Evolutionary conservation across 2,113 vertebrate genomes (phyloP).

Genomic region (Sakesphorus luctuosus): DNA sequence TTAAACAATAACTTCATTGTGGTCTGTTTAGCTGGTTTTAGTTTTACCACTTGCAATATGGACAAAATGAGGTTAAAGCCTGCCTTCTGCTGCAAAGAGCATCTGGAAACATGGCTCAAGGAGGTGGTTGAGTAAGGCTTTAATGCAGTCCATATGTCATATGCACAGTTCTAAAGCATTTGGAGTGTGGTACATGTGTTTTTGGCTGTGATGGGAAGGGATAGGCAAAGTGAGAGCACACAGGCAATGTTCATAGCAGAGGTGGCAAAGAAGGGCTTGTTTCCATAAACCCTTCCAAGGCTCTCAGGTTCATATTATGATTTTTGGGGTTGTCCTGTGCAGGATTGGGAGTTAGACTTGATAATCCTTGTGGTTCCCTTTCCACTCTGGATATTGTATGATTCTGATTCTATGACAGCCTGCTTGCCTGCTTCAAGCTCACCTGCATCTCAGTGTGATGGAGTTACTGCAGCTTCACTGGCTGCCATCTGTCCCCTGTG

Average conservation of each 20-base stretch:
- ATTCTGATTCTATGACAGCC: not conserved
- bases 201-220: not conserved
- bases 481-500: not conserved
- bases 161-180: not conserved
- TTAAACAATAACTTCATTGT: not conserved
- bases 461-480: not conserved
- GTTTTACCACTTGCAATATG: not conserved
- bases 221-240: not conserved
- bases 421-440: not conserved
- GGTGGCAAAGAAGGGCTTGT: not conserved
- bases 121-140: not conserved
- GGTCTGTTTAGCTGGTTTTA: not conserved
- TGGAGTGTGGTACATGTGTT: not conserved
- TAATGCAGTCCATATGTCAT: not conserved
- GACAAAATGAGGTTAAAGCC: not conserved
- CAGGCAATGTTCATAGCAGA: accelerated
- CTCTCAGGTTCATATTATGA: not conserved
- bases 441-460: accelerated
- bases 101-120: not conserved
- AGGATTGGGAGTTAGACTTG: not conserved
- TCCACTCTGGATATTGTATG: not conserved
- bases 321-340: not conserved
- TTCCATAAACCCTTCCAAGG: not conserved
- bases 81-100: not conserved
- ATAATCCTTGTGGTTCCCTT: not conserved